Percentiles rank a stretch among this genome's conserved stretches.
Evolutionary conservation across 2,797 vertebrate species (phyloP).

Genomic region (Okamejei kenojei): DNA sequence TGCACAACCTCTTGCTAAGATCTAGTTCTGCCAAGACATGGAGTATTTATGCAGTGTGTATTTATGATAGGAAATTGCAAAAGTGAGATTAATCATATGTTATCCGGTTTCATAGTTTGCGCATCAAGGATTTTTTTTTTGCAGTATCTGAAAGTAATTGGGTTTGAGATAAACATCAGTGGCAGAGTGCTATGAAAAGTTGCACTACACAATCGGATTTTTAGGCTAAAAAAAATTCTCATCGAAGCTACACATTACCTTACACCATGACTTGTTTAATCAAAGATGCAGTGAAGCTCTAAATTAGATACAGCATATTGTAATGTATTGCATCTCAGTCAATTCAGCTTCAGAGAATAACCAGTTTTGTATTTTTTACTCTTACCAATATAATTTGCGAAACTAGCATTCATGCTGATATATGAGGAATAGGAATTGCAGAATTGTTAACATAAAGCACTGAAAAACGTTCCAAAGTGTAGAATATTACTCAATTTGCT

Average conservation of each 20-base stretch:
- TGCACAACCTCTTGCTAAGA: too few relatives aligned
- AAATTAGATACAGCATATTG: neutral
- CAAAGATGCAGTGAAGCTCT: neutral
- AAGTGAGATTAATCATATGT: too few relatives aligned
- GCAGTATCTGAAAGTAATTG: too few relatives aligned
- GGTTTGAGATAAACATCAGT: too few relatives aligned
- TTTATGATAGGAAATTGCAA: too few relatives aligned
- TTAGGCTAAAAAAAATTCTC: neutral
- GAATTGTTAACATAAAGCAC: neutral
- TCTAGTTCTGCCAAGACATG: too few relatives aligned
- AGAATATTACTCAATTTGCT: neutral
- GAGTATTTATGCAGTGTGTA: too few relatives aligned
- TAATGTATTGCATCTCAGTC: neutral
- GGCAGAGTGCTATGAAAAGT: too few relatives aligned
- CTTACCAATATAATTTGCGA: neutral
- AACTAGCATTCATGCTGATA: neutral
- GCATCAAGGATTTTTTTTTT: too few relatives aligned
- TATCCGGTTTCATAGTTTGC: too few relatives aligned
- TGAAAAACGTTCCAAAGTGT: neutral
- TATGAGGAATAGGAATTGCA: neutral
- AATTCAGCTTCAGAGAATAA: neutral
- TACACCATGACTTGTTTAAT: neutral
- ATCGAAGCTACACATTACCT: neutral
- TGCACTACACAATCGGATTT: too few relatives aligned
- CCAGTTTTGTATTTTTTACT: neutral